Percentiles rank a stretch among this genome's conserved stretches.
Conservation (phyloP, 2,113 vertebrate genomes). For the Cryptotis parvus region DNA sequence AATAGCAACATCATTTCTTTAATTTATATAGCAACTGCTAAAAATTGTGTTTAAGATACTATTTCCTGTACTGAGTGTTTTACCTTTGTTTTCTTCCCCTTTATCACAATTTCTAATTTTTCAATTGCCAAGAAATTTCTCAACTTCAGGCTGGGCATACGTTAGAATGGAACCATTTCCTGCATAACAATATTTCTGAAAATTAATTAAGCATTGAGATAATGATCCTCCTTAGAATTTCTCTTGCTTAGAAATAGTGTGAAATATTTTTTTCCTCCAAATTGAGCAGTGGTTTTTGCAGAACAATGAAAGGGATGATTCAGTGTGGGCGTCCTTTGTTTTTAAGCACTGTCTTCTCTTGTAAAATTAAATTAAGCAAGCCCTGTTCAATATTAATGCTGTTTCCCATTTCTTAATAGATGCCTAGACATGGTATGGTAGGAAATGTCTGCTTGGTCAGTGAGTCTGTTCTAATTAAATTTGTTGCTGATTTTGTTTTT, state of each 20-base stretch:
- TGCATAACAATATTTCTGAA: conserved; percentile 68
- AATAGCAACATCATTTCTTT: background rate
- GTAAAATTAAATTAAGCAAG: conserved; percentile 74
- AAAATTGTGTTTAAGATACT: background rate
- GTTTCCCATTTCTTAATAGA: conserved; percentile 19
- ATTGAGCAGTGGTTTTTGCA: conserved; percentile 54
- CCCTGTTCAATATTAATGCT: conserved; percentile 17
- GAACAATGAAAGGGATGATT: conserved; percentile 40
- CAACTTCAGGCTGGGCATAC: background rate
- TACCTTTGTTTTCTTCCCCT: conserved; percentile 8
- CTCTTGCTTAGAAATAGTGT: conserved; percentile 65
- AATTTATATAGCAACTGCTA: background rate
- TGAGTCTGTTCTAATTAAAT: background rate
- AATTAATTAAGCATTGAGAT: conserved; percentile 75
- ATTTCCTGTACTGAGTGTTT: background rate
- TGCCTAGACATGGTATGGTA: background rate
- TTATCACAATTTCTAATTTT: conserved; percentile 53
- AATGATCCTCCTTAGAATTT: conserved; percentile 52
- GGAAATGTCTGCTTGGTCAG: conserved; percentile 1
- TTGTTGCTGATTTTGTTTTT: background rate
- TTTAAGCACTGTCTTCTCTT: conserved; percentile 60
- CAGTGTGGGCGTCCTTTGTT: conserved; percentile 71
- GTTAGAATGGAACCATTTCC: conserved; percentile 43
- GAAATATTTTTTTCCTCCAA: background rate
- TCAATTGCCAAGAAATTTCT: conserved; percentile 35